Percentiles rank a stretch among this genome's conserved stretches.
These are phyloP conservation scores for Heterodera filipjevi DNA, from an alignment of 2,888 invertebrate species.

Conservation along the genomic window DNA sequence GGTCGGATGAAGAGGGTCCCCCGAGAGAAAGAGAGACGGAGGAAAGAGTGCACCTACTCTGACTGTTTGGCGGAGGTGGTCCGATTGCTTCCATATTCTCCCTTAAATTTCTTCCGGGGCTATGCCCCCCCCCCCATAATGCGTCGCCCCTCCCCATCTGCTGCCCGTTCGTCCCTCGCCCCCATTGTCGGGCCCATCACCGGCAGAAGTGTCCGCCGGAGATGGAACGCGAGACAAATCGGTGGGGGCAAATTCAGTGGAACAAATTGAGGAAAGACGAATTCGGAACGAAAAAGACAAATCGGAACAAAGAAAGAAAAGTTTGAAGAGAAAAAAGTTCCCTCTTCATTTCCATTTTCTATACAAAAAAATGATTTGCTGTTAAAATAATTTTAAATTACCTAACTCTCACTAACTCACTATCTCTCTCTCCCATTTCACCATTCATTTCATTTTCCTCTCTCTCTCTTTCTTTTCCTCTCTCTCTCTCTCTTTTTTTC, in stretches of 20 bases:
- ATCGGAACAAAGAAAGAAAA: neutral
- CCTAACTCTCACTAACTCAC: too few relatives aligned
- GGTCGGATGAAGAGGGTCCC: neutral
- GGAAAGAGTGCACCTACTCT: neutral
- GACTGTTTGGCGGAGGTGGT: neutral
- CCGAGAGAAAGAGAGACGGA: neutral
- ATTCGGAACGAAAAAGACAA: neutral
- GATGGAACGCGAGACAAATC: conserved; percentile 20
- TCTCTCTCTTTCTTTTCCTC: neutral
- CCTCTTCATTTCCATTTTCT: neutral
- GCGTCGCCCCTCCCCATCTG: neutral
- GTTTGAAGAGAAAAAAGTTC: too few relatives aligned
- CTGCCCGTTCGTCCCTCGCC: neutral
- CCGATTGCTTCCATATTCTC: neutral
- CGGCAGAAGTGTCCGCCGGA: conserved; percentile 17
- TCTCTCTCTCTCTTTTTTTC: too few relatives aligned
- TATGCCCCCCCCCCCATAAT: neutral
- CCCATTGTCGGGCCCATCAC: neutral
- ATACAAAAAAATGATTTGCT: too few relatives aligned
- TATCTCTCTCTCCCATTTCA: neutral
- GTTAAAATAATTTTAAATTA: too few relatives aligned
- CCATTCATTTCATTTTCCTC: too few relatives aligned
- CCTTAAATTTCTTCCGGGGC: neutral
- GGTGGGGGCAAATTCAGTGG: too few relatives aligned
- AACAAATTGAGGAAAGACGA: too few relatives aligned